These are phyloP conservation scores for Lycaena phlaeas DNA, from an alignment of 2,888 invertebrate species.

Conservation along the genomic window DNA sequence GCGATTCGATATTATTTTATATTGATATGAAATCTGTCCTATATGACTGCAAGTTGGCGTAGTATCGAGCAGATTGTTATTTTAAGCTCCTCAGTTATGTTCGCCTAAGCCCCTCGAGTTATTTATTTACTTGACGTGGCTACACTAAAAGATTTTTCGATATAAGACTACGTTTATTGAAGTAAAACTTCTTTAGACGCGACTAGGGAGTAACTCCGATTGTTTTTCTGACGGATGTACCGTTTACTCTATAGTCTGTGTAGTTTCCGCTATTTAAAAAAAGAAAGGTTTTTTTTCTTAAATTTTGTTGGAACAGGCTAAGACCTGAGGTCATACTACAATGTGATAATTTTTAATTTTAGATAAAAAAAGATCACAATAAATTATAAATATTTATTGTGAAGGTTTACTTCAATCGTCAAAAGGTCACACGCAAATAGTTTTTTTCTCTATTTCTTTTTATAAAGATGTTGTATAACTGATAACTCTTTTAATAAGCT, in stretches of 20 bases:
- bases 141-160: not conserved
- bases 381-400: no score
- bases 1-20: not conserved
- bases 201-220: not conserved
- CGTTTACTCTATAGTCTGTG: not conserved
- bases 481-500: no score
- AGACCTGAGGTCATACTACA: no score
- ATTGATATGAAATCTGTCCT: not conserved
- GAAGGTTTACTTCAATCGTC: no score
- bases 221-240: not conserved
- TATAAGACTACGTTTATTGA: not conserved
- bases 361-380: no score
- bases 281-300: no score
- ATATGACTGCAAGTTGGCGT: not conserved
- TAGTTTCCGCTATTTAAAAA: no score
- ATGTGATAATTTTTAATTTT: no score
- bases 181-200: not conserved
- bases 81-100: slow-evolving; percentile 1
- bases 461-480: no score
- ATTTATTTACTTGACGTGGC: not conserved
- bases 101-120: slow-evolving; percentile 3
- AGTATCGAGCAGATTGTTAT: slow-evolving; percentile 1
- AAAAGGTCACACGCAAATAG: no score
- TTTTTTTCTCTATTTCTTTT: no score
- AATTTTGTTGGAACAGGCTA: no score